phyloP scores from a whole-genome alignment of 92 coral and sea anemone genomes.

The Porites cylindrica region DNA sequence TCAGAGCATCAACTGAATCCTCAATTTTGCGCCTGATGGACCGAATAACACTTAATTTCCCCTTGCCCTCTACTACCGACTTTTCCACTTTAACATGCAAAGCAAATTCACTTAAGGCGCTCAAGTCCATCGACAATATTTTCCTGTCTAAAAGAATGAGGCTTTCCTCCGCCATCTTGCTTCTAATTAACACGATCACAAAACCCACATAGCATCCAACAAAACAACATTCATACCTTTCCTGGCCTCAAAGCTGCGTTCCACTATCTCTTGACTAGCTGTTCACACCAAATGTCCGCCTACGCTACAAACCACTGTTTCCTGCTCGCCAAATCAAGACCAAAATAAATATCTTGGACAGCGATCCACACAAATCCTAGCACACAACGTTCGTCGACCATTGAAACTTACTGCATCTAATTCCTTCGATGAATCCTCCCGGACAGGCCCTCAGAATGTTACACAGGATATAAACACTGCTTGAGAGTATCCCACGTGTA shows the following conservation, averaged over 20 bases:
- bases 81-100: constrained; percentile 11
- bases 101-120: constrained; percentile 14
- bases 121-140: constrained; percentile 12
- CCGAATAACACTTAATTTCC: constrained; percentile 23
- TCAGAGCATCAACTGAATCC: background rate
- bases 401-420: constrained; percentile 1
- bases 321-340: constrained; percentile 1
- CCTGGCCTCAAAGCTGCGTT: constrained; percentile 3
- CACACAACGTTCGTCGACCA: constrained; percentile 3
- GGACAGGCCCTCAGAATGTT: constrained; percentile 31
- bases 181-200: constrained; percentile 20
- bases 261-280: constrained; percentile 17
- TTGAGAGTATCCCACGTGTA: background rate
- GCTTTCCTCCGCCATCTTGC: constrained; percentile 23
- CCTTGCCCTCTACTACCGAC: constrained; percentile 32
- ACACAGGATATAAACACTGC: constrained; percentile 2
- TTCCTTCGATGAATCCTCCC: constrained; percentile 18
- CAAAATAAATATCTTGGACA: background rate
- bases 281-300: constrained; percentile 3
- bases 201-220: background rate
- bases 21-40: constrained; percentile 24
- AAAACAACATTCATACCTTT: constrained; percentile 18
- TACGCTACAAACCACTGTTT: background rate
- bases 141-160: constrained; percentile 1
- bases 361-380: constrained; percentile 2